Conservation (phyloP, 2,797 vertebrate species). For the Anabacerthia variegaticeps region DNA sequence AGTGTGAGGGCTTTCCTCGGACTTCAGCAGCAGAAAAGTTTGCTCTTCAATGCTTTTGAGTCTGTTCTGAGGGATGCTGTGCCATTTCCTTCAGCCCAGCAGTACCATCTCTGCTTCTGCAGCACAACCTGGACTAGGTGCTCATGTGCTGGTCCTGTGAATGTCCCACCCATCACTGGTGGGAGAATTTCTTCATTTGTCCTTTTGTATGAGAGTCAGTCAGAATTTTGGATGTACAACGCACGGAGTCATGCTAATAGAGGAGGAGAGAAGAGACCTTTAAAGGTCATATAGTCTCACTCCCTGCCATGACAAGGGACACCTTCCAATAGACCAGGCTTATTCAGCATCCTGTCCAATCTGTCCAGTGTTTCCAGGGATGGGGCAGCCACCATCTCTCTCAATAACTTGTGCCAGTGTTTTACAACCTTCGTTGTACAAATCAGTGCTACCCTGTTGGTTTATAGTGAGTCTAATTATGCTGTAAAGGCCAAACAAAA, state of each 20-base stretch:
- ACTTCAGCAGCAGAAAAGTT: not conserved
- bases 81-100: not conserved
- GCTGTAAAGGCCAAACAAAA: not conserved
- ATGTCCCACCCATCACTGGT: not conserved
- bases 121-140: not conserved
- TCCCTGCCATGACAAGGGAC: accelerated
- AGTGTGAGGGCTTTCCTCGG: not conserved
- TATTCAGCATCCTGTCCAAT: not conserved
- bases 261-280: not conserved
- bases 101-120: not conserved
- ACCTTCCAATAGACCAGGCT: not conserved
- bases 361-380: not conserved
- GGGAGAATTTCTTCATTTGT: not conserved
- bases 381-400: not conserved
- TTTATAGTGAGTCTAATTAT: not conserved
- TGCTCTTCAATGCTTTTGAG: not conserved
- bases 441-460: not conserved
- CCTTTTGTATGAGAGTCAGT: too few relatives aligned
- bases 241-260: accelerated
- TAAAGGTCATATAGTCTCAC: not conserved
- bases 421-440: not conserved
- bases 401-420: not conserved
- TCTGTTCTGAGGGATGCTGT: accelerated
- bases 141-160: not conserved
- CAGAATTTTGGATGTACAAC: not conserved